Evolutionary conservation across 2,113 vertebrate genomes (phyloP).

Genomic region (Sylvia atricapilla): DNA sequence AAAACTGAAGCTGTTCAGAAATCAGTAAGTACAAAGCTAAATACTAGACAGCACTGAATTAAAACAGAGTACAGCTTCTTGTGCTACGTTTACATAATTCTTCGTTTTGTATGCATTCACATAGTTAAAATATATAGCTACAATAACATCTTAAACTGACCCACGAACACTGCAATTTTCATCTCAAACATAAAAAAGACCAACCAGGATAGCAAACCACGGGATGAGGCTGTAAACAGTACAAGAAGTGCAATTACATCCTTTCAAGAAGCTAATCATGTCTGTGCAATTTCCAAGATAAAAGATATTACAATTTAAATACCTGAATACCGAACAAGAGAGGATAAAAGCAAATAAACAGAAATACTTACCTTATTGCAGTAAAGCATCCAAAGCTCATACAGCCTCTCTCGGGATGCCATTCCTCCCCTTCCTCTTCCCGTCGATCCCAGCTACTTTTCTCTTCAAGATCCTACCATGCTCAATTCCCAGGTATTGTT

Average conservation of each 20-base stretch:
- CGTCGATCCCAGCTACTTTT: neutral
- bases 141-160: neutral
- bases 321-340: neutral
- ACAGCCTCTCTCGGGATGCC: constrained; percentile 95
- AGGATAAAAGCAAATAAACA: neutral
- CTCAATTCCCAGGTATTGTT: constrained; percentile 29
- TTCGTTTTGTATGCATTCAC: neutral
- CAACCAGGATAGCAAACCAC: neutral
- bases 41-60: neutral
- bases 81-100: too few relatives aligned
- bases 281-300: neutral
- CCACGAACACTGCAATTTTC: neutral
- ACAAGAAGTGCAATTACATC: neutral
- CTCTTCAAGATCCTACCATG: constrained; percentile 68
- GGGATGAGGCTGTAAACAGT: neutral
- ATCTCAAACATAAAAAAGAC: neutral
- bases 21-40: neutral
- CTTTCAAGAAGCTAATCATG: neutral
- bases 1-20: neutral
- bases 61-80: neutral
- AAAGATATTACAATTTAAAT: neutral
- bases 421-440: constrained; percentile 74
- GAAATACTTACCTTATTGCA: constrained; percentile 87
- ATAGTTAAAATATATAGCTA: neutral
- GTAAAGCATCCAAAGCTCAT: constrained; percentile 99